A percentile compares a stretch with the other conserved stretches of the same genome.
phyloP scores from a whole-genome alignment of 2,113 vertebrate genomes.

The Mionectes macconnelli region DNA sequence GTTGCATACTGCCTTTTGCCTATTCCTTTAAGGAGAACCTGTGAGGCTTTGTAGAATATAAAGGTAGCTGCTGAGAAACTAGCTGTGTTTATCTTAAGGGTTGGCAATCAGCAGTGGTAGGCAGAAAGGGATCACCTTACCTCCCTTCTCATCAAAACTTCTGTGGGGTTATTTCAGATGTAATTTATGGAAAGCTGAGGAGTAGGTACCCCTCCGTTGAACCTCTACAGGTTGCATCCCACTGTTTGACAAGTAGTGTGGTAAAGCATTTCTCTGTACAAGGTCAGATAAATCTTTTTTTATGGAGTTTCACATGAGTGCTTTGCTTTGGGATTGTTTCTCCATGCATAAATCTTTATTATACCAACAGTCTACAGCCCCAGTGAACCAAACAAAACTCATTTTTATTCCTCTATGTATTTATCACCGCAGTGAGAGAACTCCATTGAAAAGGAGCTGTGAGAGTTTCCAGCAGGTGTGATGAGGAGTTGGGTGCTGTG shows the following conservation, averaged over 20 bases:
- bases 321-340: constrained; percentile 47
- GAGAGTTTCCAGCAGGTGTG: background rate
- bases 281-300: constrained; percentile 38
- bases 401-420: constrained; percentile 22
- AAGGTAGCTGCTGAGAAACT: background rate
- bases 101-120: background rate
- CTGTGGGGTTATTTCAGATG: background rate
- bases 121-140: background rate
- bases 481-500: background rate
- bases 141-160: background rate
- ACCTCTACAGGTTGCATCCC: background rate
- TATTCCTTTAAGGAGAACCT: background rate
- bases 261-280: background rate
- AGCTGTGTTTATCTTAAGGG: background rate
- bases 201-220: background rate
- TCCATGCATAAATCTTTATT: constrained; percentile 61
- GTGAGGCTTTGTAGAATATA: background rate
- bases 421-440: constrained; percentile 12
- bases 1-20: background rate
- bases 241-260: background rate
- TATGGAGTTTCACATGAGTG: constrained; percentile 36
- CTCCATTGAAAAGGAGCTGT: background rate
- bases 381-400: constrained; percentile 28
- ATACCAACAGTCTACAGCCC: constrained; percentile 20
- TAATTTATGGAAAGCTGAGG: background rate